A percentile compares a stretch with the other conserved stretches of the same genome.
Evolutionary conservation across 2,797 vertebrate species (phyloP).

Genomic region (Corythornis leucogaster): DNA sequence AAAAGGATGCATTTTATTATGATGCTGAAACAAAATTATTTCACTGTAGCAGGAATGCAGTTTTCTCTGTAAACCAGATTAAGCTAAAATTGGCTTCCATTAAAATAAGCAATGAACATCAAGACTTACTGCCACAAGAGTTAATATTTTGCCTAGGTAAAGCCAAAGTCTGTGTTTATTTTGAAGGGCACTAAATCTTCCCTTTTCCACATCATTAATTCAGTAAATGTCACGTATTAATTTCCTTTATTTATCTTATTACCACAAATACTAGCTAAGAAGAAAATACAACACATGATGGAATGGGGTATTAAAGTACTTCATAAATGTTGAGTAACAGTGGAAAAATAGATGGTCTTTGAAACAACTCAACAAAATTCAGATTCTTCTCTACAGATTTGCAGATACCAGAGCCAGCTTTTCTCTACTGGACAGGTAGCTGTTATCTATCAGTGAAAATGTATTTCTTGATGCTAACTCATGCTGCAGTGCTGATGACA

Average conservation of each 20-base stretch:
- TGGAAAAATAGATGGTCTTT: not conserved
- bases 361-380: not conserved
- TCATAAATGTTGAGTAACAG: not conserved
- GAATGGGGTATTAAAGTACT: not conserved
- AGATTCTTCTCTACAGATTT: not conserved
- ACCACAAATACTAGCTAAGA: not conserved
- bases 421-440: not conserved
- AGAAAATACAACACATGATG: not conserved
- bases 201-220: not conserved
- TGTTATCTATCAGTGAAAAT: not conserved
- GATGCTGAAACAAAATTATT: slow-evolving; percentile 22
- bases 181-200: slow-evolving; percentile 17
- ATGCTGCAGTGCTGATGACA: not conserved
- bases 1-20: slow-evolving; percentile 17
- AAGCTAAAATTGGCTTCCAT: slow-evolving; percentile 35
- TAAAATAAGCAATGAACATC: slow-evolving; percentile 25
- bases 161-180: slow-evolving; percentile 16
- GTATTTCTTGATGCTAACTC: not conserved
- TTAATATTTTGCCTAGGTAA: slow-evolving; percentile 32
- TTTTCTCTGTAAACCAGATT: slow-evolving; percentile 31
- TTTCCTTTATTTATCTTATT: slow-evolving; percentile 32
- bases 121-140: not conserved
- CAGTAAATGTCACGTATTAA: not conserved
- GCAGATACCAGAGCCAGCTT: not conserved
- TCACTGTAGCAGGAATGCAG: not conserved